Percentiles rank a stretch among this genome's conserved stretches.
Conservation (phyloP, 1,140 invertebrate species). For the Pygmarrhopalites habei region DNA sequence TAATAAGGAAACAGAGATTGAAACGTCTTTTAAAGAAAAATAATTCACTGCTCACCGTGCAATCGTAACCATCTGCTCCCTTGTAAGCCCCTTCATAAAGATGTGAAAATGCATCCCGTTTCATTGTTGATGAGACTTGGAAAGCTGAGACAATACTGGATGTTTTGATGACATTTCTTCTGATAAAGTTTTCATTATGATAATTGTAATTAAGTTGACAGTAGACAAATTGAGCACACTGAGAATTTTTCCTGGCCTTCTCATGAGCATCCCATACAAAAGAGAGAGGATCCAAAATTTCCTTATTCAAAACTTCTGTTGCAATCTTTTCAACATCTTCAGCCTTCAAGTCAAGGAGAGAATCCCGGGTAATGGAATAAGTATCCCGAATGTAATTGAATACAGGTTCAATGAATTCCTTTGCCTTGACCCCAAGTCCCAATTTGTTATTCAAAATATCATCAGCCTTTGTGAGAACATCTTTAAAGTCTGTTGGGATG, state of each 20-base stretch:
- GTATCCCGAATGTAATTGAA: conserved; percentile 33
- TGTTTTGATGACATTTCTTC: conserved; percentile 35
- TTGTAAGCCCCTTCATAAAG: conserved; percentile 31
- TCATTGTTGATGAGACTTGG: conserved; percentile 29
- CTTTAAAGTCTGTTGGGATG: conserved; percentile 30
- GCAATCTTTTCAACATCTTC: conserved; percentile 34
- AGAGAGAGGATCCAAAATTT: conserved; percentile 31
- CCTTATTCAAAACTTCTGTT: conserved; percentile 35
- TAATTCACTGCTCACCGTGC: conserved; percentile 38
- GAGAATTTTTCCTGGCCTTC: conserved; percentile 24
- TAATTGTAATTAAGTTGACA: conserved; percentile 38
- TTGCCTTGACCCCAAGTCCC: conserved; percentile 26
- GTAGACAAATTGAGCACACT: conserved; percentile 34
- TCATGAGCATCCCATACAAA: conserved; percentile 31
- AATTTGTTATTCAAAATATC: conserved; percentile 36
- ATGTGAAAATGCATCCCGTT: conserved; percentile 32
- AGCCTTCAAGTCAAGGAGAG: conserved; percentile 31
- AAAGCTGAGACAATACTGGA: conserved; percentile 35
- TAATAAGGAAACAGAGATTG: conserved; percentile 11
- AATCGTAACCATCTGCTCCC: conserved; percentile 36
- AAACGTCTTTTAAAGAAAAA: neutral
- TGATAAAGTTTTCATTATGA: conserved; percentile 36
- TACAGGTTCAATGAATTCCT: conserved; percentile 33
- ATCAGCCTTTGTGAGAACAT: conserved; percentile 31
- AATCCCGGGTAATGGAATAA: conserved; percentile 32